These are phyloP conservation scores for Podarcis siculus DNA, from an alignment of 2,797 vertebrate species.

Conservation along the genomic window DNA sequence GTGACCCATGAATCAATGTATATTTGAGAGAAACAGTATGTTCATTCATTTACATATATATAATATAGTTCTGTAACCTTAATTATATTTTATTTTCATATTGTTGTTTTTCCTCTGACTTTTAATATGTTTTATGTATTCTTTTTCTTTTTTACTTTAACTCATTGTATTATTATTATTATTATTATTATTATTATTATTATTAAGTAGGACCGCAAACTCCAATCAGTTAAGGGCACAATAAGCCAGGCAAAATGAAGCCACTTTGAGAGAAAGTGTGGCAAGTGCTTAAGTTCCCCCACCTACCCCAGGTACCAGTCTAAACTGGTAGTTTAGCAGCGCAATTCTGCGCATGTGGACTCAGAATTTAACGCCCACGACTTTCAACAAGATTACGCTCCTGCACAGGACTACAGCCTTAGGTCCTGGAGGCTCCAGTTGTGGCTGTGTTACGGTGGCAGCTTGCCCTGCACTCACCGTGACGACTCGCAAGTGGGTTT, in stretches of 20 bases:
- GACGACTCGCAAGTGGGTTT: slow-evolving; percentile 88
- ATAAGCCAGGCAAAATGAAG: not conserved
- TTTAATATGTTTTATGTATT: too few relatives aligned
- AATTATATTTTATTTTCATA: too few relatives aligned
- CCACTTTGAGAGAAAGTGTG: not conserved
- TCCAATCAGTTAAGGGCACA: not conserved
- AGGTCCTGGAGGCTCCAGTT: not conserved
- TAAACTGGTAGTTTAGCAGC: not conserved
- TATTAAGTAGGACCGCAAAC: not conserved
- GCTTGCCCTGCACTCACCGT: slow-evolving; percentile 77
- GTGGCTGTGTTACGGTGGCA: too few relatives aligned
- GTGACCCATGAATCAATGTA: too few relatives aligned
- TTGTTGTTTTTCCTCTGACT: too few relatives aligned
- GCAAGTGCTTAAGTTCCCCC: not conserved
- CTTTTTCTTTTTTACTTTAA: too few relatives aligned
- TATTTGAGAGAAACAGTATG: too few relatives aligned
- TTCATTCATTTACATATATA: too few relatives aligned
- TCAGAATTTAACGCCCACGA: not conserved
- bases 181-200: too few relatives aligned
- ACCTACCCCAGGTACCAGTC: too few relatives aligned
- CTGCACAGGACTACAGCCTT: not conserved
- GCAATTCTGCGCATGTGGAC: not conserved
- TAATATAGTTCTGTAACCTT: too few relatives aligned
- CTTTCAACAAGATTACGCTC: not conserved
- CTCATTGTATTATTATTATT: too few relatives aligned